Evolutionary conservation across 2,113 vertebrate genomes (phyloP).

Genomic region (Gallinago jamesoni): DNA sequence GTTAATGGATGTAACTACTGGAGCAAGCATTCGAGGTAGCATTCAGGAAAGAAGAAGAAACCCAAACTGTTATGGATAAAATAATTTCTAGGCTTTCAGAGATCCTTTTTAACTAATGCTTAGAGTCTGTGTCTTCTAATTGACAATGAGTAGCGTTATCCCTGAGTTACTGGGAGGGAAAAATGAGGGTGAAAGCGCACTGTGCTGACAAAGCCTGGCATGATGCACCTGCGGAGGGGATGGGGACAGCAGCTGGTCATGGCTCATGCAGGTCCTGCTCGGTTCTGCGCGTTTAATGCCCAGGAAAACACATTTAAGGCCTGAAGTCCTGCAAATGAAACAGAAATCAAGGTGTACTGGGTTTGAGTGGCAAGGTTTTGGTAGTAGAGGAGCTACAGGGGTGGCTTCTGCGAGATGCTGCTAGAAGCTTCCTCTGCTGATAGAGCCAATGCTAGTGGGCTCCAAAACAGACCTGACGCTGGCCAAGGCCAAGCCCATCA

Average conservation of each 20-base stretch:
- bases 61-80: background rate
- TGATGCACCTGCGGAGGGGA: fast-evolving
- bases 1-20: background rate
- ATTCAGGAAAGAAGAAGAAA: background rate
- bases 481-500: background rate
- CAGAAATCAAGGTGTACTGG: background rate
- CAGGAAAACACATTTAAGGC: background rate
- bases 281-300: background rate
- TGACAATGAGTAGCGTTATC: background rate
- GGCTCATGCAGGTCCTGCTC: background rate
- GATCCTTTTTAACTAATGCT: background rate
- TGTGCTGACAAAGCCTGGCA: fast-evolving
- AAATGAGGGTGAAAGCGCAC: fast-evolving
- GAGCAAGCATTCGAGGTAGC: background rate
- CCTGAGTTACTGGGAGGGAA: fast-evolving
- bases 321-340: background rate
- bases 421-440: background rate
- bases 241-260: background rate
- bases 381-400: background rate
- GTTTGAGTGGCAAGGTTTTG: background rate
- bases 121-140: background rate
- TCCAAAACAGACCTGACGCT: background rate
- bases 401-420: background rate
- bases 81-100: background rate
- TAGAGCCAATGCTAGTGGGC: background rate